Percentiles rank a stretch among this genome's conserved stretches.
Evolutionary conservation across 2,888 invertebrate genomes (phyloP).

Genomic region (Erebia epiphron): DNA sequence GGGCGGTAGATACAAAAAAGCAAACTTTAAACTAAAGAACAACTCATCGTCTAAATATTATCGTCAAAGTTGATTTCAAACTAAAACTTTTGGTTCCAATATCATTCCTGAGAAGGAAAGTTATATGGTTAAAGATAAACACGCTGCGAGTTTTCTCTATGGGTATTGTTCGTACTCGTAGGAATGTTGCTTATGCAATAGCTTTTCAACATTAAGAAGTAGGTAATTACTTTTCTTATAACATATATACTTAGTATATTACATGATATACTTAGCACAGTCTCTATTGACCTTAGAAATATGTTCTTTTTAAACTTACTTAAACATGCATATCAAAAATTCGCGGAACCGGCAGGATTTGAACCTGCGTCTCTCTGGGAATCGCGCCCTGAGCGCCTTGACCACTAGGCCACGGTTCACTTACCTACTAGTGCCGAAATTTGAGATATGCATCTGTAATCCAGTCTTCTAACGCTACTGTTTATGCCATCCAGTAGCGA

Average conservation of each 20-base stretch:
- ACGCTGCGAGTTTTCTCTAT: conserved; percentile 1
- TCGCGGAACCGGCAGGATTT: too few species aligned
- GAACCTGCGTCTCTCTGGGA: too few species aligned
- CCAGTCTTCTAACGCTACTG: too few species aligned
- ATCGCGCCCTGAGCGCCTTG: too few species aligned
- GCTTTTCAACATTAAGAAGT: not conserved
- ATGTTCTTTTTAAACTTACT: too few species aligned
- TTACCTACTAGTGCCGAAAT: too few species aligned
- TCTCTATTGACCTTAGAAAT: too few species aligned
- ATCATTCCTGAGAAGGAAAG: conserved; percentile 5
- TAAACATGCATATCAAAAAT: too few species aligned
- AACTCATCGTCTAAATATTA: not conserved
- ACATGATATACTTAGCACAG: not conserved
- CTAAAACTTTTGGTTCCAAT: conserved; percentile 12
- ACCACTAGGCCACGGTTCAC: too few species aligned
- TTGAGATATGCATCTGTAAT: too few species aligned
- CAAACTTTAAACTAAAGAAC: not conserved
- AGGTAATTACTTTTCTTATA: not conserved
- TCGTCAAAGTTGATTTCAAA: conserved; percentile 5
- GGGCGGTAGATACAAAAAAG: not conserved
- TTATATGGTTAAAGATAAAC: conserved; percentile 8
- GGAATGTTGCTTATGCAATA: conserved; percentile 4
- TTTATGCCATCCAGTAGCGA: too few species aligned
- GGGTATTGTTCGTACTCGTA: conserved; percentile 1
- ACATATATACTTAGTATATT: not conserved